Base-by-base conservation (phyloP, 2,888 invertebrate genomes). In the Globia sparganii region DNA sequence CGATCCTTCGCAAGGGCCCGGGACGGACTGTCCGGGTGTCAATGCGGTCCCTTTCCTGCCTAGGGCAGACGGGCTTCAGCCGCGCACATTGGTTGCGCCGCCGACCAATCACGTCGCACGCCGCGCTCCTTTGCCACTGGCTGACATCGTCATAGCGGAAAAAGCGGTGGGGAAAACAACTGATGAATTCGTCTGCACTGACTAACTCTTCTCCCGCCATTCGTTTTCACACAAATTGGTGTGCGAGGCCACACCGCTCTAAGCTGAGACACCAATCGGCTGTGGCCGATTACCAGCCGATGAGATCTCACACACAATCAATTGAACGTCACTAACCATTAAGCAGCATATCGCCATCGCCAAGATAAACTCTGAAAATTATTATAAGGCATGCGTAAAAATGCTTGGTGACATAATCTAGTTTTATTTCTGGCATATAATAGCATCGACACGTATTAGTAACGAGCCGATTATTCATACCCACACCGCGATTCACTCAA, bases 101-200 rank as follows among this genome's bases (percentile, higher is more conserved):
- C 80, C 87, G 80, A 84, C 96, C 96, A 96, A 96, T 96, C 82
- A 91, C 90, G 77, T 59, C 81, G 84, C 89, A 77, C 88, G 87
- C 81, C 79, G 87, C 91, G 87, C 91, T 90, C 80, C 90, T 84
- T 90, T 89, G 91, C 91, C 92, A 94, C 93, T 94, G 93, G 93
- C 91, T 88, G 84, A 75, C 86, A 83, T 87, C 89, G 88, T 90
- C 90, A 89, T 84, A 85, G 87, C 89, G 91, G 94, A 92, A 94
- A 93, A 92, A 92, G 94, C 95, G 94, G 95, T 93, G 95, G 95
- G 95, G 94, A 94, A 95, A 94, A 92, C 90, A 87, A 92, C 90
- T 89, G 90, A 92, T 90, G 90, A 94, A 92, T 91, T 95, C 91
- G 90, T 92, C 90, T 91, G 87, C 90, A 87, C 86, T 88, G 84